Percentiles rank a stretch among this genome's conserved stretches.
These are phyloP conservation scores for Entomyzon cyanotis DNA, from an alignment of 2,113 vertebrate genomes.

Conservation along the genomic window DNA sequence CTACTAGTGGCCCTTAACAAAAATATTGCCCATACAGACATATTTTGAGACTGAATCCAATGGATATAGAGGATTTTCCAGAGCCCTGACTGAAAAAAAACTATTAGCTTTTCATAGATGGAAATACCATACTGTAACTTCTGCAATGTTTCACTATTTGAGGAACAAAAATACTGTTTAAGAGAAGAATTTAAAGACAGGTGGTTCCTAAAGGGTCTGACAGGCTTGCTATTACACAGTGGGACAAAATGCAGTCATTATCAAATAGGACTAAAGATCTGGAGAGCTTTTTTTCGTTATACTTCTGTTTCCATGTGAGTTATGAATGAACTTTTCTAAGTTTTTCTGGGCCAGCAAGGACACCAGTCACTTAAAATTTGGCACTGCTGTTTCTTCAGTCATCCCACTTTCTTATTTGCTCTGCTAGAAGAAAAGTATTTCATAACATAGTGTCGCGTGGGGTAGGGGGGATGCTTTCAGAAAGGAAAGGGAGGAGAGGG, in stretches of 20 bases:
- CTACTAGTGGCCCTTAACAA: background rate
- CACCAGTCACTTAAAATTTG: background rate
- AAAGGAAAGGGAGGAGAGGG: too few species aligned
- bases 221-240: background rate
- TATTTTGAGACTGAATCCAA: background rate
- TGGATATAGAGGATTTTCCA: background rate
- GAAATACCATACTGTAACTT: background rate
- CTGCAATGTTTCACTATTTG: background rate
- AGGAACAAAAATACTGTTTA: background rate
- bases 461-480: too few species aligned
- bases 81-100: background rate
- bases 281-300: background rate
- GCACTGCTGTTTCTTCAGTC: background rate
- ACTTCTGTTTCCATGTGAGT: background rate
- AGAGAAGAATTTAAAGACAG: background rate
- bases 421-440: background rate
- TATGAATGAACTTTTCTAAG: background rate
- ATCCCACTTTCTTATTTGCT: background rate
- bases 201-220: background rate
- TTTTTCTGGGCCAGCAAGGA: background rate
- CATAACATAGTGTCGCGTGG: too few species aligned
- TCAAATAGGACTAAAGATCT: background rate
- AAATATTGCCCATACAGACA: background rate
- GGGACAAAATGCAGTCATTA: background rate
- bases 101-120: background rate